Evolutionary conservation across 2,888 invertebrate species (phyloP).

Genomic region (Mayetiola destructor): DNA sequence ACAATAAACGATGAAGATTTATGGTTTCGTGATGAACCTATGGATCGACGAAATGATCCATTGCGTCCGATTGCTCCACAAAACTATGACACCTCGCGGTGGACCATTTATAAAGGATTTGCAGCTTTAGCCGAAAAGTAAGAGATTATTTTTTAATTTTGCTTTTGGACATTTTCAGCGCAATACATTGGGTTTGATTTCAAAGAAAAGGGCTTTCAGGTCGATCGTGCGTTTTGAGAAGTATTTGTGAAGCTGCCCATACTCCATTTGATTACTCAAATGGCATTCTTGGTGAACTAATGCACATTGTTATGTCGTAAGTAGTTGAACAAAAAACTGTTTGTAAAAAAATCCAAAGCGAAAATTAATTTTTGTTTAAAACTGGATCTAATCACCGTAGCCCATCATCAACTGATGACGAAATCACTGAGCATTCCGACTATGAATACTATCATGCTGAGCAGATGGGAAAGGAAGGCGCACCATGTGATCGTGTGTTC

Average conservation of each 20-base stretch:
- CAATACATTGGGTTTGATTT: too few relatives aligned
- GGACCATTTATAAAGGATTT: conserved; percentile 51
- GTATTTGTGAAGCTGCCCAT: conserved; percentile 62
- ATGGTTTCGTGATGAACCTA: conserved; percentile 1
- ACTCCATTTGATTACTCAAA: conserved; percentile 51
- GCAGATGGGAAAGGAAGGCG: conserved; percentile 41
- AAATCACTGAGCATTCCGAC: conserved; percentile 47
- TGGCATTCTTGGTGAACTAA: conserved; percentile 58
- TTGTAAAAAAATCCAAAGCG: background rate
- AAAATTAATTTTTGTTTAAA: background rate
- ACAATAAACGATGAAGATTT: background rate
- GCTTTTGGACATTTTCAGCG: background rate
- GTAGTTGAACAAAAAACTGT: background rate
- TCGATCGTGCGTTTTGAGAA: conserved; percentile 53
- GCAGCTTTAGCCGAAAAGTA: conserved; percentile 45
- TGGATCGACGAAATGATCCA: background rate
- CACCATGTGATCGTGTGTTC: conserved; percentile 28
- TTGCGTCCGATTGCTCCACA: background rate
- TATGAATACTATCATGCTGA: conserved; percentile 63
- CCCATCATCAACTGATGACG: conserved; percentile 54
- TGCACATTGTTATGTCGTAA: conserved; percentile 49
- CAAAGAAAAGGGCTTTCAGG: conserved; percentile 52
- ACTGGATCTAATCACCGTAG: conserved; percentile 38
- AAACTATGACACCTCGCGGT: conserved; percentile 37
- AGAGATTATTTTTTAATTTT: background rate